A percentile compares a stretch with the other conserved stretches of the same genome.
These are phyloP conservation scores for Malurus splendens DNA, from an alignment of 2,797 vertebrate species.

Conservation along the genomic window DNA sequence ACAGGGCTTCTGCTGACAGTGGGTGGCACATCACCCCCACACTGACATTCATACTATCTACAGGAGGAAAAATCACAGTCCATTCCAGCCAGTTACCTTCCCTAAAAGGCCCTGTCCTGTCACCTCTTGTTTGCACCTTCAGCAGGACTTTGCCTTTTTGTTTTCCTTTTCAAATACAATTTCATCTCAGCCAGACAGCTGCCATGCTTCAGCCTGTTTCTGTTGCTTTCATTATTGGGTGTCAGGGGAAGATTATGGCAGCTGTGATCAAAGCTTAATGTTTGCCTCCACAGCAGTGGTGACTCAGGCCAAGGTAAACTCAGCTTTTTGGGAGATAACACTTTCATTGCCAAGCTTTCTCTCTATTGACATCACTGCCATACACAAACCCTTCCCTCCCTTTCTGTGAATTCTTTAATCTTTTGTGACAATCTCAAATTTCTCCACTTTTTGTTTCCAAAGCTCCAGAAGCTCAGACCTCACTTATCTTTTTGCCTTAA, in stretches of 20 bases:
- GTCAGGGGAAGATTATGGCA: not conserved
- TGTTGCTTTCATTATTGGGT: not conserved
- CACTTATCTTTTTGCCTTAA: not conserved
- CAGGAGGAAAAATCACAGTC: not conserved
- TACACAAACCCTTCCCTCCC: not conserved
- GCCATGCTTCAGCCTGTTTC: not conserved
- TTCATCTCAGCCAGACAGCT: not conserved
- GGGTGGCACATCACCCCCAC: not conserved
- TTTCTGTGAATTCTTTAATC: not conserved
- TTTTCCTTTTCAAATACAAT: not conserved
- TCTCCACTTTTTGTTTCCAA: not conserved
- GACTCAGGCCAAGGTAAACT: slow-evolving; percentile 22
- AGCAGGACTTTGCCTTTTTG: not conserved
- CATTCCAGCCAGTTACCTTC: not conserved
- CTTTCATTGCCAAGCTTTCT: not conserved
- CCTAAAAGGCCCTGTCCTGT: not conserved
- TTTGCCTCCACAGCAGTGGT: not conserved
- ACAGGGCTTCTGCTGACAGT: not conserved
- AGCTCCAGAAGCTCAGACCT: not conserved
- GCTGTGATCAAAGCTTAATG: slow-evolving; percentile 11
- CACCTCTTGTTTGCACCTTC: not conserved
- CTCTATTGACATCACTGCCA: not conserved
- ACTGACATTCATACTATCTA: not conserved
- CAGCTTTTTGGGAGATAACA: not conserved
- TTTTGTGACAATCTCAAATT: not conserved